Conservation (phyloP, 2,797 vertebrate species). For the Enteromius fasciolatus region DNA sequence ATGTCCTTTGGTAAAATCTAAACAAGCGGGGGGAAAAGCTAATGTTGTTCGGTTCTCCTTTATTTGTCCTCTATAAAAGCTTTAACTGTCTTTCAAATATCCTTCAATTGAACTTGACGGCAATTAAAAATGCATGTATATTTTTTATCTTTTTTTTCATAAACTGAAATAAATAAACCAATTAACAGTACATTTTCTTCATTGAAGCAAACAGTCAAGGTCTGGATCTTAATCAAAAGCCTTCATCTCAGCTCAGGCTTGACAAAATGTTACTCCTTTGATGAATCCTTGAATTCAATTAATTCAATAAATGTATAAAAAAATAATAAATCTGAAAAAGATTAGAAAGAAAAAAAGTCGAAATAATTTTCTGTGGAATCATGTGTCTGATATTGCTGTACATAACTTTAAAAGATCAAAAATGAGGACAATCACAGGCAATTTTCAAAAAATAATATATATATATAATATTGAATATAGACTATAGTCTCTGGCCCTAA, state of each 20-base stretch:
- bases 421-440: no score
- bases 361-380: no score
- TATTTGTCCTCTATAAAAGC: slow-evolving; percentile 30
- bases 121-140: background rate
- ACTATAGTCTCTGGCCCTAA: background rate
- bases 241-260: background rate
- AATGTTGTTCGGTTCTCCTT: slow-evolving; percentile 17
- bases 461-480: background rate
- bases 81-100: slow-evolving; percentile 23
- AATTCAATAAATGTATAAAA: no score
- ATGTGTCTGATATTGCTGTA: no score
- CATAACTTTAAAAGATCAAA: no score
- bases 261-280: background rate
- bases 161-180: background rate
- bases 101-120: slow-evolving; percentile 1
- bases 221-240: background rate
- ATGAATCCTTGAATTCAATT: background rate
- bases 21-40: slow-evolving; percentile 9
- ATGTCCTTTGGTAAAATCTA: slow-evolving; percentile 40
- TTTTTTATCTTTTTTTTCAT: no score
- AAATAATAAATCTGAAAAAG: no score
- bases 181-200: background rate
- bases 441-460: no score
- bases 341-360: no score
- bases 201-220: slow-evolving; percentile 5